These are phyloP conservation scores for Neopipo cinnamomea DNA, from an alignment of 2,113 vertebrate species.

Conservation along the genomic window DNA sequence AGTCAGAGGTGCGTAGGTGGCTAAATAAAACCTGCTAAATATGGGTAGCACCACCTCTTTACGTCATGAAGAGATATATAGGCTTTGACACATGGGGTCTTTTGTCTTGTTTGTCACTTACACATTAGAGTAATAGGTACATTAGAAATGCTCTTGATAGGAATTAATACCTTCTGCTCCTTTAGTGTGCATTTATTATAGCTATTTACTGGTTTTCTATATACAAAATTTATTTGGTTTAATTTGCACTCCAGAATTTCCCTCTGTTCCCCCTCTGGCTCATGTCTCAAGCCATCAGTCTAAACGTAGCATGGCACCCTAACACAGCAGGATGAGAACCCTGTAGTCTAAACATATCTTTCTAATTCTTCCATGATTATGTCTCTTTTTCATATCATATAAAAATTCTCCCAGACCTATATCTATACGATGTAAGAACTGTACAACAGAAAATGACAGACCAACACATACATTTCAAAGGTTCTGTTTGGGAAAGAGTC, in stretches of 20 bases:
- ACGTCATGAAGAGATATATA: constrained; percentile 29
- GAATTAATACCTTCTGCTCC: constrained; percentile 46
- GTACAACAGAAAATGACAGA: constrained; percentile 14
- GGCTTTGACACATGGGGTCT: constrained; percentile 65
- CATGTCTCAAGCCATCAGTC: constrained; percentile 29
- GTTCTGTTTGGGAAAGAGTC: constrained; percentile 43
- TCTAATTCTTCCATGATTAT: not conserved
- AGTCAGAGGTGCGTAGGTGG: constrained; percentile 77
- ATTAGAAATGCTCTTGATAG: constrained; percentile 57
- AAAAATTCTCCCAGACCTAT: constrained; percentile 2
- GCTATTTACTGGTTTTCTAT: not conserved
- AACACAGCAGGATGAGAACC: constrained; percentile 18
- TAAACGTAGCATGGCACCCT: constrained; percentile 12
- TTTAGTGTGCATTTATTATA: constrained; percentile 31
- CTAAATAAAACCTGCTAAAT: constrained; percentile 76
- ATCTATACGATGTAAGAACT: not conserved
- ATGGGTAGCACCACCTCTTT: constrained; percentile 62
- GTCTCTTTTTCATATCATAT: not conserved
- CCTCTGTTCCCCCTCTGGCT: not conserved
- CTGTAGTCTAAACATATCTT: not conserved
- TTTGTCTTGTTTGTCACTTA: constrained; percentile 62
- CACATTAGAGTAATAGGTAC: constrained; percentile 55
- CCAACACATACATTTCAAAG: constrained; percentile 35
- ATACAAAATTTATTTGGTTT: constrained; percentile 16
- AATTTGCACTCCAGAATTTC: constrained; percentile 15